Percentiles rank a stretch among this genome's conserved stretches.
These are phyloP conservation scores for Phataginus tricuspis DNA, from an alignment of 2,797 vertebrate species.

Conservation along the genomic window DNA sequence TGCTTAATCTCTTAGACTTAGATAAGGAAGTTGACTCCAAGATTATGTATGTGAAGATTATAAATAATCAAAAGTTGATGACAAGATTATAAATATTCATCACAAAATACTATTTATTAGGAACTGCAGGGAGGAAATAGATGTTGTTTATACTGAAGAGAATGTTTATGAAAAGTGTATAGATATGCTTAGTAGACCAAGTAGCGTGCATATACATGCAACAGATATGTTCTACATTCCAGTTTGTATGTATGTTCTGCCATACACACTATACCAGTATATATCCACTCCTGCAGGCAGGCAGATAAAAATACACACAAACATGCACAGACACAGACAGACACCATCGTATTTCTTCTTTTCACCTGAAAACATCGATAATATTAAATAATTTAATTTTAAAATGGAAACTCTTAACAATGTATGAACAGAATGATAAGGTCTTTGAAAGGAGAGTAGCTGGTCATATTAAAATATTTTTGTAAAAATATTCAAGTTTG, in stretches of 20 bases:
- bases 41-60: background rate
- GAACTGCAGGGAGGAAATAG: constrained; percentile 32
- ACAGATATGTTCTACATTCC: background rate
- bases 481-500: background rate
- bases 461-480: constrained; percentile 39
- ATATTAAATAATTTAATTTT: constrained; percentile 41
- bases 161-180: constrained; percentile 39
- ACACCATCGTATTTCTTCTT: background rate
- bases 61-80: constrained; percentile 39
- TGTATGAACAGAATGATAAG: background rate
- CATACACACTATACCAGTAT: background rate
- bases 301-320: background rate
- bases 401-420: constrained; percentile 25
- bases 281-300: background rate
- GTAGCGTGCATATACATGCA: background rate
- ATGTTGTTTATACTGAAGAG: constrained; percentile 64
- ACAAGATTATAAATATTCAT: constrained; percentile 21
- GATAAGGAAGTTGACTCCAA: constrained; percentile 9
- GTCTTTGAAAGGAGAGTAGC: background rate
- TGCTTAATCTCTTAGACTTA: constrained; percentile 6
- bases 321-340: background rate
- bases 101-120: constrained; percentile 4
- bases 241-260: background rate
- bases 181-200: background rate
- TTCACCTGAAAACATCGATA: constrained; percentile 8